Base-by-base conservation (phyloP, 2,113 vertebrate genomes). In the Pachypanchax playfairii region DNA sequence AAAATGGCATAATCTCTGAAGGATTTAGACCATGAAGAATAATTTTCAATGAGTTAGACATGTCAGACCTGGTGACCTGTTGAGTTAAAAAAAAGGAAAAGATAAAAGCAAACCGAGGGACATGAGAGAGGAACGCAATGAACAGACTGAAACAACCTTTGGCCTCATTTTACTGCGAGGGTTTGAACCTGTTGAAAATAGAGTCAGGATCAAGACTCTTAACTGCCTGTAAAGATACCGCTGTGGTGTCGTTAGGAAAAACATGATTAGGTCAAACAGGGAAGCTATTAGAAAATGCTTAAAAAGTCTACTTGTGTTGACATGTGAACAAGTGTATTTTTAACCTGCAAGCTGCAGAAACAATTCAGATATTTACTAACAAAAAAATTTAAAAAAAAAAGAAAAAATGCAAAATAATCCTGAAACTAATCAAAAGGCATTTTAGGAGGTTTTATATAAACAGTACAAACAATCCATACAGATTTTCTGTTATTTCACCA, bases 31-130 rank as follows among this genome's bases (percentile, higher is more conserved):
- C 69, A 79, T 80, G 83, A 84, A 81, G 57, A 80, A 72, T 82
- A 50, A 55, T 70, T 80, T 85, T 64, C 77, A 75, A 18, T 57
- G 71, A 79, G 71, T 66, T 79, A 65, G 78, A 82, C 46, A 55
- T 62, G 77, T 79, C 60, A 68, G 59, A 28, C 52, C 61, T 52
- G 69, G 44, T 59, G 64, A 79, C 77, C 62, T 10, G 21, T 24
- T 49, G 80, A 75, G 71, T 70, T 53, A 81, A 83, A 84, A 71
- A 73, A 42, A 73, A 83, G 80, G 67, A 70, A 48, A 70, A 22
- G 22, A 52, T 79, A 69, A 79, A 80, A 59, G 57, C 62, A 59
- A 56, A 70, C 4, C 42, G 63, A 66, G 44, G 51, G 26, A 46
- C 58, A 61, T 58, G 1, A 35, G 8, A 68, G 73, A 14, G 55